These are phyloP conservation scores for Pachypeltis micranthus DNA, from an alignment of 1,140 invertebrate genomes.

Conservation along the genomic window DNA sequence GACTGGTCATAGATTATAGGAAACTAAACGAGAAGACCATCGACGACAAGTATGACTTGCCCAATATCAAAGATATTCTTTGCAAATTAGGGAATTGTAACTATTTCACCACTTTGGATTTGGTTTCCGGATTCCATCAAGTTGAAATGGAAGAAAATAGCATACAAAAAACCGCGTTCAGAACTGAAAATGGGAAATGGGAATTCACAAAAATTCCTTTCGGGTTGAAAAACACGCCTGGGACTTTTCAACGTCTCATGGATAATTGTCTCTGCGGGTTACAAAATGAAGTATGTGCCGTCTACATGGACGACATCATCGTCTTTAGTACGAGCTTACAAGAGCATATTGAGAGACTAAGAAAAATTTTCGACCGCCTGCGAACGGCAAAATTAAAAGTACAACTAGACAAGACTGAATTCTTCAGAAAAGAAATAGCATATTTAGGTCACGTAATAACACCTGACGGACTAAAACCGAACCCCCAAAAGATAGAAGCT, in stretches of 20 bases:
- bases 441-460: conserved; percentile 32
- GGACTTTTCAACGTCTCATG: conserved; percentile 38
- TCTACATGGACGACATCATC: too few relatives aligned
- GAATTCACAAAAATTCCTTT: conserved; percentile 35
- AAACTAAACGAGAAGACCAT: conserved; percentile 25
- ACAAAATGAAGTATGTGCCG: conserved; percentile 10
- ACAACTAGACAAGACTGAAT: conserved; percentile 28
- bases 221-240: conserved; percentile 35
- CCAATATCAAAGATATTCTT: conserved; percentile 35
- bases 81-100: too few relatives aligned
- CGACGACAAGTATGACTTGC: conserved; percentile 37
- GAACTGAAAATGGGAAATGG: conserved; percentile 30
- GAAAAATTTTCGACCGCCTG: conserved; percentile 25
- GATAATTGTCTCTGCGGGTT: conserved; percentile 1
- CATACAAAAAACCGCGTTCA: conserved; percentile 39
- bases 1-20: conserved; percentile 23
- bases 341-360: too few relatives aligned
- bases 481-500: conserved; percentile 29
- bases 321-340: too few relatives aligned
- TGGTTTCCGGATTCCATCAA: conserved; percentile 40
- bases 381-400: conserved; percentile 22
- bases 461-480: conserved; percentile 29
- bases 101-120: conserved; percentile 38
- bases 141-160: conserved; percentile 35
- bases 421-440: conserved; percentile 27